These are phyloP conservation scores for Psittacus erithacus DNA, from an alignment of 2,113 vertebrate species.

Conservation along the genomic window DNA sequence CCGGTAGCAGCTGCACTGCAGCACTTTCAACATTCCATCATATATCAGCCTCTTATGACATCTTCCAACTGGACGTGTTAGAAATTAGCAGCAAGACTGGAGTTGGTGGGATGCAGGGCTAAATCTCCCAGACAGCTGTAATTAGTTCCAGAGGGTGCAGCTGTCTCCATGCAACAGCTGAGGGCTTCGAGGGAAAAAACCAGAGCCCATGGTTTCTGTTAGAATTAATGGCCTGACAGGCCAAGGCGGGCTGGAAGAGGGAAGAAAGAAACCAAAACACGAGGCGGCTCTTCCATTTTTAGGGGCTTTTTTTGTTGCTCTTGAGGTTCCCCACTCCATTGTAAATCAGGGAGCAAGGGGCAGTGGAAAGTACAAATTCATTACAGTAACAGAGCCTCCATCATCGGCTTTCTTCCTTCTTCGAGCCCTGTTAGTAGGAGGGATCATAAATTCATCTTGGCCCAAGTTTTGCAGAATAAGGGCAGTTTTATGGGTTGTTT, in stretches of 20 bases:
- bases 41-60: slow-evolving; percentile 59
- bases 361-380: slow-evolving; percentile 33
- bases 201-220: slow-evolving; percentile 68
- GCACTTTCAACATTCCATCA: slow-evolving; percentile 1
- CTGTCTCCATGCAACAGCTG: slow-evolving; percentile 76
- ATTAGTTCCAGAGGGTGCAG: slow-evolving; percentile 77
- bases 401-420: not conserved
- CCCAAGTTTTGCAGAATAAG: not conserved
- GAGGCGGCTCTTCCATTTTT: not conserved
- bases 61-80: slow-evolving; percentile 68
- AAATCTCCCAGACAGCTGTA: slow-evolving; percentile 78
- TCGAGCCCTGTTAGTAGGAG: not conserved
- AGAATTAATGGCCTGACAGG: slow-evolving; percentile 79
- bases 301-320: not conserved
- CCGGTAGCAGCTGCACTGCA: slow-evolving; percentile 61
- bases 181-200: slow-evolving; percentile 63
- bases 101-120: slow-evolving; percentile 36
- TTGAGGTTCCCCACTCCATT: not conserved
- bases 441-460: not conserved
- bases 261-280: slow-evolving; percentile 27
- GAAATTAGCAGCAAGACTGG: slow-evolving; percentile 70
- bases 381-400: not conserved
- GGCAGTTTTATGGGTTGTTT: not conserved
- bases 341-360: slow-evolving; percentile 45
- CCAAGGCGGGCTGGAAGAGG: slow-evolving; percentile 42